These are phyloP conservation scores for Cylas formicarius DNA, from an alignment of 1,140 invertebrate genomes.

Conservation along the genomic window DNA sequence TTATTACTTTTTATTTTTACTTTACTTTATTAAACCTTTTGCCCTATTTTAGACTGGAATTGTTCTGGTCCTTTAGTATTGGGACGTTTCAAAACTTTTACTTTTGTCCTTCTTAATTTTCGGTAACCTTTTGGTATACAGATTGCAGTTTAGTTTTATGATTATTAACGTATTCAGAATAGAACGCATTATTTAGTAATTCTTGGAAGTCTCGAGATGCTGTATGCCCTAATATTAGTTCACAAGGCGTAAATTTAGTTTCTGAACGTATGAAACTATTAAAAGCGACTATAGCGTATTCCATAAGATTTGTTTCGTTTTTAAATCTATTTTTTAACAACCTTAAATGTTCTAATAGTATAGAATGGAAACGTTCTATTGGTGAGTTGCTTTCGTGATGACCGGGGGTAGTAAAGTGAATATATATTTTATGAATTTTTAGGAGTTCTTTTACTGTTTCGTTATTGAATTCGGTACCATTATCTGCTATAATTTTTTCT, in stretches of 20 bases:
- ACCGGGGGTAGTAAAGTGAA: constrained; percentile 37
- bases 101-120: constrained; percentile 4
- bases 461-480: constrained; percentile 29
- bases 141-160: constrained; percentile 11
- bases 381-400: constrained; percentile 37
- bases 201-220: constrained; percentile 17
- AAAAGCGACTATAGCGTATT: constrained; percentile 9
- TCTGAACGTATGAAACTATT: constrained; percentile 21
- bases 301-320: constrained; percentile 4
- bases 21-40: too few species aligned
- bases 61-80: too few species aligned
- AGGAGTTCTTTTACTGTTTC: constrained; percentile 25
- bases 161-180: constrained; percentile 16
- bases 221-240: constrained; percentile 26
- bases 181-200: constrained; percentile 12
- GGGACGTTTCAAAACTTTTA: too few species aligned
- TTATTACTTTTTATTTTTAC: constrained; percentile 15
- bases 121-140: constrained; percentile 6
- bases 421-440: constrained; percentile 29
- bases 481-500: constrained; percentile 21
- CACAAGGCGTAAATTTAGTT: constrained; percentile 19
- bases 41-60: too few species aligned
- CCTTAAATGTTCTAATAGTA: constrained; percentile 31
- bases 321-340: constrained; percentile 21
- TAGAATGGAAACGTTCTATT: constrained; percentile 29